Conservation (phyloP, 2,113 vertebrate genomes). For the Cynoglossus semilaevis region DNA sequence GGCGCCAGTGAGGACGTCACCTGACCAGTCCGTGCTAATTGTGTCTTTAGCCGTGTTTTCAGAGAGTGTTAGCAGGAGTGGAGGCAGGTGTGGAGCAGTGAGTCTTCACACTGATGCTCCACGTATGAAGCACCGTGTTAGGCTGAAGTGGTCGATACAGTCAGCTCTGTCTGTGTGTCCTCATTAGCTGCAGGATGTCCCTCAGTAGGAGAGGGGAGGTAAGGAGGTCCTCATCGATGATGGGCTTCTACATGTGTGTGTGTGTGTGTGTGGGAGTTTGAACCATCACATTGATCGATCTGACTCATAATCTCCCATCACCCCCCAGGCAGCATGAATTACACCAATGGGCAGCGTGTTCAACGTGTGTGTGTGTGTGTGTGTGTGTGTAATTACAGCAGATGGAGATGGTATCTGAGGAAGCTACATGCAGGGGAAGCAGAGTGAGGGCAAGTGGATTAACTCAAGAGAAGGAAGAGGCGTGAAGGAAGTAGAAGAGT, state of each 20-base stretch:
- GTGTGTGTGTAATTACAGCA: constrained; percentile 69
- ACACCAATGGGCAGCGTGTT: constrained; percentile 66
- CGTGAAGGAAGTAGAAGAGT: constrained; percentile 40
- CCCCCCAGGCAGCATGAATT: constrained; percentile 74
- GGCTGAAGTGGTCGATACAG: constrained; percentile 70
- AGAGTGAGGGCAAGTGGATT: constrained; percentile 67
- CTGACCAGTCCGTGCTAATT: constrained; percentile 58
- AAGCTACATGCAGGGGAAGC: constrained; percentile 52
- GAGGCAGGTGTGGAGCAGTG: constrained; percentile 39
- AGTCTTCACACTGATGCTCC: constrained; percentile 58
- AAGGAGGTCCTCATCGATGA: constrained; percentile 73
- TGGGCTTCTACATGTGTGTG: constrained; percentile 59
- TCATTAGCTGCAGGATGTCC: constrained; percentile 77
- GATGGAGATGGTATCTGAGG: constrained; percentile 71
- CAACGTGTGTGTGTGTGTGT: constrained; percentile 37
- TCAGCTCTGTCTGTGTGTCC: constrained; percentile 70
- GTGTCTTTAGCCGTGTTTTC: constrained; percentile 61
- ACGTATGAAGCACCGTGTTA: constrained; percentile 74
- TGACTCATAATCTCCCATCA: constrained; percentile 75
- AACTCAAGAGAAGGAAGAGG: constrained; percentile 57
- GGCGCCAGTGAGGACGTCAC: constrained; percentile 25
- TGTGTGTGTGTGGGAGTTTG: constrained; percentile 61
- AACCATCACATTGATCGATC: constrained; percentile 78
- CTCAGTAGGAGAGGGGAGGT: constrained; percentile 71
- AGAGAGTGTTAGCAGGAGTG: constrained; percentile 12